A percentile compares a stretch with the other conserved stretches of the same genome.
Conservation (phyloP, 2,888 invertebrate species). For the Keiferia lycopersicella region DNA sequence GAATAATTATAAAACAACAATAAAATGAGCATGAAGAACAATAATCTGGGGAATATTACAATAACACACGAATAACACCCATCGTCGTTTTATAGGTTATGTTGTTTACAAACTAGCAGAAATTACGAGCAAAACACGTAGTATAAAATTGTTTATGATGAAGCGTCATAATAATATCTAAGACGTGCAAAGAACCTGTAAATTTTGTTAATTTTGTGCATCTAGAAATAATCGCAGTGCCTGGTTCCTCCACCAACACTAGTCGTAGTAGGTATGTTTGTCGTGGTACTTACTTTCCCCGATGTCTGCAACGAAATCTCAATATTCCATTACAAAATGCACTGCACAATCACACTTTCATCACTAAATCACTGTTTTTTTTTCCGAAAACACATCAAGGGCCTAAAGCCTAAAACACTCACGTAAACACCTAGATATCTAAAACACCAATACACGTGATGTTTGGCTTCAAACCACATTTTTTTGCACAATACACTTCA, state of each 20-base stretch:
- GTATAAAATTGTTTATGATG: background rate
- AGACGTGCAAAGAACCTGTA: background rate
- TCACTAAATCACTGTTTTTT: constrained; percentile 45
- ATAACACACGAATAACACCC: constrained; percentile 14
- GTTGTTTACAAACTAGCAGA: constrained; percentile 74
- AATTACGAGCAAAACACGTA: constrained; percentile 38
- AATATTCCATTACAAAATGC: constrained; percentile 36
- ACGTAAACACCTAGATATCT: constrained; percentile 68
- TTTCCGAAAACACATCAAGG: constrained; percentile 44
- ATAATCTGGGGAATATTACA: background rate
- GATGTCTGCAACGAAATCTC: background rate
- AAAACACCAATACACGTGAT: constrained; percentile 29
- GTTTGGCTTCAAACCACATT: background rate
- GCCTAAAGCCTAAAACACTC: constrained; percentile 49
- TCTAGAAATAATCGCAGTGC: constrained; percentile 40
- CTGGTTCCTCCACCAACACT: background rate
- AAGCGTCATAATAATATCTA: background rate
- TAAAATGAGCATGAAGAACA: background rate
- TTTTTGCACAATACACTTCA: constrained; percentile 21
- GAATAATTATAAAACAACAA: too few species aligned
- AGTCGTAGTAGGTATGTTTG: background rate
- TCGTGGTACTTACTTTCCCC: constrained; percentile 45
- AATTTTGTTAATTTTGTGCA: background rate
- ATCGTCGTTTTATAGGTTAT: constrained; percentile 66
- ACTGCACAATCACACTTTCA: constrained; percentile 44